A percentile compares a stretch with the other conserved stretches of the same genome.
phyloP scores from a whole-genome alignment of 2,113 vertebrate species.

The Pelobates fuscus region DNA sequence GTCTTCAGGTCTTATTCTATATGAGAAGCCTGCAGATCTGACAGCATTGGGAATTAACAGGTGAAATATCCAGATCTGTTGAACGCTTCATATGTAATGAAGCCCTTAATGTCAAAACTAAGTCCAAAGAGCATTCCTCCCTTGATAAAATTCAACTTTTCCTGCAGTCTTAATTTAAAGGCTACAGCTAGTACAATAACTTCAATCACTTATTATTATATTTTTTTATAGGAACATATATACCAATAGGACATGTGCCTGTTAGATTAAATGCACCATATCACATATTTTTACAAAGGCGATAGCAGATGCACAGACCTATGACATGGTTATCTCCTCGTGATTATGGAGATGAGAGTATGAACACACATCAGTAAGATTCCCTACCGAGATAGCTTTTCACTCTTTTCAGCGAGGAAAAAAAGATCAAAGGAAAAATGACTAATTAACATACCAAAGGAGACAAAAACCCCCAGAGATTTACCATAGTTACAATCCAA shows the following conservation, averaged over 20 bases:
- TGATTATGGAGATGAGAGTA: constrained; percentile 80
- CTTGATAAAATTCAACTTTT: constrained; percentile 14
- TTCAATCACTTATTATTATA: constrained; percentile 28
- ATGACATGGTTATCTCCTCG: constrained; percentile 75
- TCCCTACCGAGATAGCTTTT: constrained; percentile 83
- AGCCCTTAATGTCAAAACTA: constrained; percentile 28
- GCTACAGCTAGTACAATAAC: not conserved
- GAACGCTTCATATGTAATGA: constrained; percentile 26
- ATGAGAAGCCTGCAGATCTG: constrained; percentile 23
- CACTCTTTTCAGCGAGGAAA: constrained; percentile 73
- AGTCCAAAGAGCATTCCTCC: constrained; percentile 12
- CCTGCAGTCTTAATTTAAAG: not conserved
- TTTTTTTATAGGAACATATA: constrained; percentile 10
- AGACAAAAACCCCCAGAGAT: constrained; percentile 79
- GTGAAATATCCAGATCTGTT: constrained; percentile 2
- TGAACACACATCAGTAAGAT: constrained; percentile 74
- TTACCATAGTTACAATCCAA: constrained; percentile 81
- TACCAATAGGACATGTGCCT: constrained; percentile 7
- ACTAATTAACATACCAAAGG: constrained; percentile 84
- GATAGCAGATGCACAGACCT: constrained; percentile 67
- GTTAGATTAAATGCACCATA: constrained; percentile 9
- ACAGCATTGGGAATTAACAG: constrained; percentile 19
- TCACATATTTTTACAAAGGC: constrained; percentile 59
- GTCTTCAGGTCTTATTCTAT: constrained; percentile 1
- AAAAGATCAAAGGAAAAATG: constrained; percentile 78